Percentiles rank a stretch among this genome's conserved stretches.
Evolutionary conservation across 2,797 vertebrate species (phyloP).

Genomic region (Petrocephalus sullivani): DNA sequence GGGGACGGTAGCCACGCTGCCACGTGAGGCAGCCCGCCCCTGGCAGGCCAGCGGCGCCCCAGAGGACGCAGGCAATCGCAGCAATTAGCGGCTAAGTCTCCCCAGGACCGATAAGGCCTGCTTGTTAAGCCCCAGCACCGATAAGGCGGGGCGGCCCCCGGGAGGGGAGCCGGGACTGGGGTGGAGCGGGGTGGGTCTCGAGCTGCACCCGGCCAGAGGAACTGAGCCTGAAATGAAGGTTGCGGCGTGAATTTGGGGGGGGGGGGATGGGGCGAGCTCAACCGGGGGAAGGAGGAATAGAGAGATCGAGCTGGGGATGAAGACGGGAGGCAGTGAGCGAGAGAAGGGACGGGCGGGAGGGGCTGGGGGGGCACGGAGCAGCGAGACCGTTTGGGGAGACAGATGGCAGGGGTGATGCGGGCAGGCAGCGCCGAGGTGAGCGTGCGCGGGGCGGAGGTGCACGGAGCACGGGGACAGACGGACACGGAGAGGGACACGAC

Average conservation of each 20-base stretch:
- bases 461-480: conserved; percentile 33
- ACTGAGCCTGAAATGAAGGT: background rate
- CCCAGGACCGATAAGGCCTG: conserved; percentile 70
- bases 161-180: background rate
- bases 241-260: background rate
- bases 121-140: conserved; percentile 69
- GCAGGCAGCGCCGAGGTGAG: conserved; percentile 33
- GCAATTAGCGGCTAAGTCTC: conserved; percentile 75
- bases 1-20: conserved; percentile 52
- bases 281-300: background rate
- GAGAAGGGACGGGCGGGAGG: conserved; percentile 1
- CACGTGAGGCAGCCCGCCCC: conserved; percentile 43
- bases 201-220: conserved; percentile 5
- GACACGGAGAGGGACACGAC: conserved; percentile 42
- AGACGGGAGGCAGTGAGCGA: background rate
- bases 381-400: conserved; percentile 34
- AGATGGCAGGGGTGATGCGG: conserved; percentile 37
- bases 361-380: conserved; percentile 12
- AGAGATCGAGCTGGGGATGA: background rate
- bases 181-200: conserved; percentile 31
- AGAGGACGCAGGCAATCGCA: conserved; percentile 63
- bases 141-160: conserved; percentile 55
- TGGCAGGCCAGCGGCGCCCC: conserved; percentile 51
- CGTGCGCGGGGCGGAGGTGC: conserved; percentile 22
- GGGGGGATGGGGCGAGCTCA: background rate